A percentile compares a stretch with the other conserved stretches of the same genome.
These are phyloP conservation scores for Hedychridium roseum DNA, from an alignment of 2,888 invertebrate species.

Conservation along the genomic window DNA sequence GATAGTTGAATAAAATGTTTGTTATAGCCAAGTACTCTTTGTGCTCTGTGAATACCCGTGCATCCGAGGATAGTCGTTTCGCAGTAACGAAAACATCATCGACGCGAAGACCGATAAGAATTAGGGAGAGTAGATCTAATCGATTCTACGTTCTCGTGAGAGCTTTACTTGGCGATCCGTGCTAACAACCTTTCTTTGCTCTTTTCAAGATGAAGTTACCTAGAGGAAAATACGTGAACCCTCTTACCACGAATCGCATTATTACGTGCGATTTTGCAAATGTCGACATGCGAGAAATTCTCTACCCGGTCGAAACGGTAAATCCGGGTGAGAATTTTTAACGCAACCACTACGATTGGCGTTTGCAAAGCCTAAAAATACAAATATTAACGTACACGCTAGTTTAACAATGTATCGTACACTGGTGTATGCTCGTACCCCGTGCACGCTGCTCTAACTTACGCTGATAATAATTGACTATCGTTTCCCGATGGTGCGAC, in stretches of 20 bases:
- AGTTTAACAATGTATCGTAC: slow-evolving; percentile 21
- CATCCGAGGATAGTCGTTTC: slow-evolving; percentile 29
- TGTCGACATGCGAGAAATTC: too few species aligned
- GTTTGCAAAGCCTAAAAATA: slow-evolving; percentile 29
- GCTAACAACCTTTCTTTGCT: slow-evolving; percentile 1
- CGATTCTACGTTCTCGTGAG: too few species aligned
- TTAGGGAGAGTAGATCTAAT: too few species aligned
- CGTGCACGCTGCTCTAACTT: slow-evolving; percentile 25
- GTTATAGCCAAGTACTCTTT: slow-evolving; percentile 56
- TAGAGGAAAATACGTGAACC: slow-evolving; percentile 8
- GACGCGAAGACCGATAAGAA: too few species aligned
- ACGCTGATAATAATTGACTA: slow-evolving; percentile 11
- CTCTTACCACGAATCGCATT: too few species aligned
- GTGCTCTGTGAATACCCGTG: slow-evolving; percentile 50
- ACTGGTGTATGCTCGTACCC: slow-evolving; percentile 33
- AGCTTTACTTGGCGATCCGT: too few species aligned
- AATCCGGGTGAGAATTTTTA: too few species aligned
- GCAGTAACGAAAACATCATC: too few species aligned
- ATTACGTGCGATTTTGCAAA: too few species aligned
- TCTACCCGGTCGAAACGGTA: too few species aligned
- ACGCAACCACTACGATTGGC: slow-evolving; percentile 29
- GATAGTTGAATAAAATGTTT: slow-evolving; percentile 58
- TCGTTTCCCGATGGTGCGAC: slow-evolving; percentile 19
- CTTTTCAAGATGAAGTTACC: neutral
- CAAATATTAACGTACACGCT: slow-evolving; percentile 22